Percentiles rank a stretch among this genome's conserved stretches.
phyloP scores from a whole-genome alignment of 1,140 invertebrate genomes.

The Bombus balteatus region DNA sequence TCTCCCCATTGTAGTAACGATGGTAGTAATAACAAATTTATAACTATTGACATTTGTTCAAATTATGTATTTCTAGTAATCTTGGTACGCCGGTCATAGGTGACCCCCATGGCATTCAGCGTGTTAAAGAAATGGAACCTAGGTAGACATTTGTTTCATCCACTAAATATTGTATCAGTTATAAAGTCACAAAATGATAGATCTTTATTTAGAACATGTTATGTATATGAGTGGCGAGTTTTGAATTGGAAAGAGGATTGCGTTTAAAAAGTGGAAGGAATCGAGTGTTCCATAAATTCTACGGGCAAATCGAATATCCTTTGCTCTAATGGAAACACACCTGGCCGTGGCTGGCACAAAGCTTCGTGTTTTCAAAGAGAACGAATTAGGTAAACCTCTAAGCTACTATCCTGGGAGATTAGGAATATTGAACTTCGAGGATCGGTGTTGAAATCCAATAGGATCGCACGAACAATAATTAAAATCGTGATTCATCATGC shows the following conservation, averaged over 20 bases:
- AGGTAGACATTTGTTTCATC: too few species aligned
- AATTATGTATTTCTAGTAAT: too few species aligned
- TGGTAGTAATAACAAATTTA: too few species aligned
- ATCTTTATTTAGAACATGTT: neutral
- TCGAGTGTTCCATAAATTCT: neutral
- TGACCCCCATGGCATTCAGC: too few species aligned
- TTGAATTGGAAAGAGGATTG: neutral
- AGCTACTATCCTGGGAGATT: too few species aligned
- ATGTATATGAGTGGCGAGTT: neutral
- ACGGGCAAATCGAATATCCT: conserved; percentile 4
- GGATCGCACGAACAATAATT: neutral
- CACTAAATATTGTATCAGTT: neutral
- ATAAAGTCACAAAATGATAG: neutral
- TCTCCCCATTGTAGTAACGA: too few species aligned
- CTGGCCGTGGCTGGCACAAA: neutral
- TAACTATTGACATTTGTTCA: too few species aligned
- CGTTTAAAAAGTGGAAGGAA: neutral
- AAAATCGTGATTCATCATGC: neutral
- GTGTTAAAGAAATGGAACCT: too few species aligned
- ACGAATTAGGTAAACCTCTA: neutral
- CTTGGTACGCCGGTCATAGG: too few species aligned
- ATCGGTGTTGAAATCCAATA: neutral
- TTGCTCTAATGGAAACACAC: neutral
- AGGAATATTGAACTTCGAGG: neutral
- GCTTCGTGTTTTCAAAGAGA: neutral